phyloP scores from a whole-genome alignment of 2,888 invertebrate genomes.

The Hemaris fuciformis region DNA sequence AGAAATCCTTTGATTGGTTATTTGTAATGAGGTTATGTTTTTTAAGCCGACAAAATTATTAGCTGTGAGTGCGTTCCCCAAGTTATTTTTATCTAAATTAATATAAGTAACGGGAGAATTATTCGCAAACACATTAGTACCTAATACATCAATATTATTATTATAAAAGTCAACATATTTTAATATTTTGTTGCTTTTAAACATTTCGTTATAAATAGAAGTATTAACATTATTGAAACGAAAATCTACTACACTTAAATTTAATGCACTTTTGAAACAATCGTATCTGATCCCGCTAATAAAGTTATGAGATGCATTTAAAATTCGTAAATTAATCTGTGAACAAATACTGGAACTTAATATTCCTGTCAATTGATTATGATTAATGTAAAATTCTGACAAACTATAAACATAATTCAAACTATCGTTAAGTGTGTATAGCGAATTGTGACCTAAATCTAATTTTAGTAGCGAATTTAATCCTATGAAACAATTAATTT shows the following conservation, averaged over 20 bases:
- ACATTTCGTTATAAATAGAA: slow-evolving; percentile 49
- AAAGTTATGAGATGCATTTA: slow-evolving; percentile 59
- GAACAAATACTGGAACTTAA: slow-evolving; percentile 53
- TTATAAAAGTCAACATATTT: slow-evolving; percentile 49
- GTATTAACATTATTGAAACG: slow-evolving; percentile 54
- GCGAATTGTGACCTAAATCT: slow-evolving; percentile 48
- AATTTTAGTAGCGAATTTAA: slow-evolving; percentile 42
- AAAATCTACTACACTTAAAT: slow-evolving; percentile 50
- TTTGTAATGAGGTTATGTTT: slow-evolving; percentile 43
- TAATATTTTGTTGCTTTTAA: slow-evolving; percentile 50
- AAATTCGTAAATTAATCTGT: slow-evolving; percentile 38
- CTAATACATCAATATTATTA: slow-evolving; percentile 48
- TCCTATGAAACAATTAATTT: slow-evolving; percentile 45
- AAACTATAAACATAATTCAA: slow-evolving; percentile 51
- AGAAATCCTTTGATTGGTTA: slow-evolving; percentile 50
- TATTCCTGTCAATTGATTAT: slow-evolving; percentile 47
- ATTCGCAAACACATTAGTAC: slow-evolving; percentile 50
- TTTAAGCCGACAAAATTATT: slow-evolving; percentile 51
- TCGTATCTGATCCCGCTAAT: slow-evolving; percentile 52
- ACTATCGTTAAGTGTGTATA: slow-evolving; percentile 49
- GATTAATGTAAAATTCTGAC: slow-evolving; percentile 47
- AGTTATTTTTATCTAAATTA: slow-evolving; percentile 53
- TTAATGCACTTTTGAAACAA: slow-evolving; percentile 52
- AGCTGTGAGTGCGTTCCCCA: slow-evolving; percentile 46
- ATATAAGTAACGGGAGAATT: slow-evolving; percentile 42